phyloP scores from a whole-genome alignment of 2,888 invertebrate genomes.

The Tetheella fluctuosa region DNA sequence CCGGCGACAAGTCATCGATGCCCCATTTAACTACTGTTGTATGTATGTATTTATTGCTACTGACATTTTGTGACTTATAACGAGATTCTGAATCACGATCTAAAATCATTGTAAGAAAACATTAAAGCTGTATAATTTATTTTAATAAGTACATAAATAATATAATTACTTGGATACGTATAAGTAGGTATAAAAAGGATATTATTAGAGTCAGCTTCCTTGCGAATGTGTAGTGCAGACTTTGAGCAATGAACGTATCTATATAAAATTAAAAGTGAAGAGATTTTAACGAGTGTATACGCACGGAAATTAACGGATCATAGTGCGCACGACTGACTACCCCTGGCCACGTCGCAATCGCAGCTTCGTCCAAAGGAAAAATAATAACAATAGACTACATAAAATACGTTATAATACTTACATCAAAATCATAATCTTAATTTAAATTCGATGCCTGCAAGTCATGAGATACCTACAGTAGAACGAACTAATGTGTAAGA shows the following conservation, averaged over 20 bases:
- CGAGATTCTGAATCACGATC: constrained; percentile 84
- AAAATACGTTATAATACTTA: constrained; percentile 47
- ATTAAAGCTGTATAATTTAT: constrained; percentile 84
- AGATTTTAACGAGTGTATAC: constrained; percentile 75
- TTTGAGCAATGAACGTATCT: constrained; percentile 77
- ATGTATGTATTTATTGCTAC: constrained; percentile 79
- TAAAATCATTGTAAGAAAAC: constrained; percentile 83
- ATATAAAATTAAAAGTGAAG: constrained; percentile 65
- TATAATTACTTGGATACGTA: constrained; percentile 72
- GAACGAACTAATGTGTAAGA: constrained; percentile 68
- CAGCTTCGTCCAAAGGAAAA: constrained; percentile 55
- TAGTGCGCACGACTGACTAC: constrained; percentile 50
- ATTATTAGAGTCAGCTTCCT: constrained; percentile 68
- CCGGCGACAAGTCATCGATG: constrained; percentile 48
- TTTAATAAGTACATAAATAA: constrained; percentile 81
- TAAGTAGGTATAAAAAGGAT: constrained; percentile 63
- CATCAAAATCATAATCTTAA: constrained; percentile 64
- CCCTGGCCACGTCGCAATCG: constrained; percentile 50
- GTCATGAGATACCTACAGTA: constrained; percentile 64
- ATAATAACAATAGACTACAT: constrained; percentile 61
- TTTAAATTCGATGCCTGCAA: constrained; percentile 77
- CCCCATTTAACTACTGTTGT: constrained; percentile 63
- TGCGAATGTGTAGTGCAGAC: constrained; percentile 58
- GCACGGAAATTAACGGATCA: constrained; percentile 46
- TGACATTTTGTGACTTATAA: constrained; percentile 83